Evolutionary conservation across 2,113 vertebrate genomes (phyloP), one percentile per base, ranked within the genome.

Genomic region (Barnardius zonarius): DNA sequence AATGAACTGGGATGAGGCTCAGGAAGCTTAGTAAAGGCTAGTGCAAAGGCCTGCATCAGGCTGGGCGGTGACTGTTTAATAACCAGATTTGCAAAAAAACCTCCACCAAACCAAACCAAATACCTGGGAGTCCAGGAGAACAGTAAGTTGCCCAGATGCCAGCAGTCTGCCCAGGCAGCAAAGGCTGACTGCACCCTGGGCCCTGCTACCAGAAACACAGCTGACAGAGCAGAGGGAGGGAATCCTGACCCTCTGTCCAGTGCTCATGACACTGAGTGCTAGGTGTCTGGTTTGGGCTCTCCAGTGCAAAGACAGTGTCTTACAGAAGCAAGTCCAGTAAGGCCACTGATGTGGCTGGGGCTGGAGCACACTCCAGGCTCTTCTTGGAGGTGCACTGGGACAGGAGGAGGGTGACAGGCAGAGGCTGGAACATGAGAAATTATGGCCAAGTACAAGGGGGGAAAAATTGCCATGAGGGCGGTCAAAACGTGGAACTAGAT

Each of bases 251-350:
- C 33, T 44, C 35, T 88, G 67, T 44, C 9, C 6, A 8, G 31
- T 0, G 5, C 83, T 74, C 0, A 1, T 27, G 23, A 57, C 18
- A 10, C 46, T 5, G 20, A 24, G 43, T 49, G 52, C 43, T 30
- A 0, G 1, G 48, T 62, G 66, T 63, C 61, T 1, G 2, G 16
- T 73, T 55, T 49, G 88, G 46, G 30, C 18, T 62, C 4, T 23
- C 33, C 68, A 80, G 35, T 39, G 51, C 33, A 18, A 85, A 49
- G 25, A 13, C 41, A 37, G 59, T 13, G 22, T 24, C 44, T 23
- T 7, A 19, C 35, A 86, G 48, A n/a, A 49, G 28, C 31, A 79
- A 37, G 44, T 41, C 24, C 39, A 41, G 37, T 12, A 51, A 70
- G 17, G n/a, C 37, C 27, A 13, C 41, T 39, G 67, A 80, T 13